These are phyloP conservation scores for Pseudachorutes palmiensis DNA, from an alignment of 1,140 invertebrate genomes.

Conservation along the genomic window DNA sequence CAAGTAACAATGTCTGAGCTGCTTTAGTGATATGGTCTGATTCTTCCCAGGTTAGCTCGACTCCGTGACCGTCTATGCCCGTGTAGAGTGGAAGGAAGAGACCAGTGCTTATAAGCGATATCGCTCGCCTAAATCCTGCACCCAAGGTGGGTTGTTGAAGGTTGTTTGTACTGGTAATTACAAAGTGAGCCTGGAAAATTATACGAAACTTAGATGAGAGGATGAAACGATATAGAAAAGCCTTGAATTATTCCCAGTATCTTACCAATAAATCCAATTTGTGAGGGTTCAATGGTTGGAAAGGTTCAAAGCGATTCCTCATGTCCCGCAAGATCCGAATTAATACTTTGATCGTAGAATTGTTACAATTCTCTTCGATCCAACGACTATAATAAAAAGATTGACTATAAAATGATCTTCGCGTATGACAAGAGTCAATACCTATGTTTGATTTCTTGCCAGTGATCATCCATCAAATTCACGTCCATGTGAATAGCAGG, in stretches of 20 bases:
- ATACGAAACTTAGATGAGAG: too few species aligned
- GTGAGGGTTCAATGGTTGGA: slow-evolving; percentile 87
- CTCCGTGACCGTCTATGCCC: slow-evolving; percentile 75
- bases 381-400: slow-evolving; percentile 57
- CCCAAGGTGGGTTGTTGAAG: slow-evolving; percentile 86
- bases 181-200: slow-evolving; percentile 79
- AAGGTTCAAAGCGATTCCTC: slow-evolving; percentile 75
- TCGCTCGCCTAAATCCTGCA: slow-evolving; percentile 72
- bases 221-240: too few species aligned
- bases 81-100: slow-evolving; percentile 69
- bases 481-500: slow-evolving; percentile 81
- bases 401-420: background rate
- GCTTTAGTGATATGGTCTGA: slow-evolving; percentile 89
- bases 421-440: too few species aligned
- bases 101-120: slow-evolving; percentile 86
- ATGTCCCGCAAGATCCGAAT: slow-evolving; percentile 87
- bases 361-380: slow-evolving; percentile 98
- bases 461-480: slow-evolving; percentile 75
- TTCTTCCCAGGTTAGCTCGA: slow-evolving; percentile 88
- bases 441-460: slow-evolving; percentile 85
- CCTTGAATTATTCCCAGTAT: too few species aligned
- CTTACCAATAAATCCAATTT: slow-evolving; percentile 82
- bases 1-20: slow-evolving; percentile 76
- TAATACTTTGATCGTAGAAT: slow-evolving; percentile 92
- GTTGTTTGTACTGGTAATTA: slow-evolving; percentile 92